These are phyloP conservation scores for Sorex araneus DNA, from an alignment of 2,113 vertebrate species.

Conservation along the genomic window DNA sequence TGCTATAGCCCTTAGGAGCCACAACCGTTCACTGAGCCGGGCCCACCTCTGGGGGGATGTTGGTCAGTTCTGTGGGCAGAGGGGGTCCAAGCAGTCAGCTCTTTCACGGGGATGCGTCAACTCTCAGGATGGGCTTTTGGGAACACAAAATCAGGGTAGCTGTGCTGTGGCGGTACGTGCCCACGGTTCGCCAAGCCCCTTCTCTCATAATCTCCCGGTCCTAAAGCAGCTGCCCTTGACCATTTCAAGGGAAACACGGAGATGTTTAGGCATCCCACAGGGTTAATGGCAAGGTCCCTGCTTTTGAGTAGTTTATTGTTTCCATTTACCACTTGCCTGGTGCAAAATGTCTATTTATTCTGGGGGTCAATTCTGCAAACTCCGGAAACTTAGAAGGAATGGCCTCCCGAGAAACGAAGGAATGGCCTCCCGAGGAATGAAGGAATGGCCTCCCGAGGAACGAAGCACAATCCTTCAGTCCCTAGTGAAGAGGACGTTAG, in stretches of 20 bases:
- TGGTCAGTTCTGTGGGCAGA: background rate
- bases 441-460: background rate
- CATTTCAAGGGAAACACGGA: background rate
- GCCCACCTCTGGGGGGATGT: background rate
- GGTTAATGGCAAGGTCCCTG: slow-evolving; percentile 14
- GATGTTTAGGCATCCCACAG: background rate
- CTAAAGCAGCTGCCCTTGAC: background rate
- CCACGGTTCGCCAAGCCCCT: background rate
- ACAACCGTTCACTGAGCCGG: background rate
- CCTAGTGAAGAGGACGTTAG: no score
- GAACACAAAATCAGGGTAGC: background rate
- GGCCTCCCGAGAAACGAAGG: no score
- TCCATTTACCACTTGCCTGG: background rate
- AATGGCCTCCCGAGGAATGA: background rate
- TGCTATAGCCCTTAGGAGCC: background rate
- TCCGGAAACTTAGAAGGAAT: slow-evolving; percentile 7
- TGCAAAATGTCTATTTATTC: slow-evolving; percentile 22
- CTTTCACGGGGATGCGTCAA: background rate
- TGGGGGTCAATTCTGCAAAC: slow-evolving; percentile 9
- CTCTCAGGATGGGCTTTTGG: background rate
- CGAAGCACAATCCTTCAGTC: no score
- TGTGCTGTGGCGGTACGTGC: background rate
- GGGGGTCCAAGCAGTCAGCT: background rate
- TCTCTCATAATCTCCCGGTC: background rate
- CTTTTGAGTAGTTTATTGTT: slow-evolving; percentile 8